Conservation (phyloP, 1,140 invertebrate species). For the Ceratitis capitata region DNA sequence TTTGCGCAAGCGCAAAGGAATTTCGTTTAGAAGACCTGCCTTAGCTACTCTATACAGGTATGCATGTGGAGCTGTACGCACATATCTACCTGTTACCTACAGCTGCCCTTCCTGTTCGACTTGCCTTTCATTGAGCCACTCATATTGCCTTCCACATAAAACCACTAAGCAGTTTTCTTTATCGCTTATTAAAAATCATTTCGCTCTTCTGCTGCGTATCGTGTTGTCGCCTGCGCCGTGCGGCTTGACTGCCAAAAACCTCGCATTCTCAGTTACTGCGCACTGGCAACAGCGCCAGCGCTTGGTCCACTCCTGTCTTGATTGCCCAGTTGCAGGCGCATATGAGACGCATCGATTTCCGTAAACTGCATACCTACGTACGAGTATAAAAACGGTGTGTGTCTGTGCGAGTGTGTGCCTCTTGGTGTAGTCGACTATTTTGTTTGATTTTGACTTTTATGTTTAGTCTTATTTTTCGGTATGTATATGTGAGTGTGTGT, state of each 20-base stretch:
- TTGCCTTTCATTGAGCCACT: not conserved
- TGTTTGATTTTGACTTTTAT: not conserved
- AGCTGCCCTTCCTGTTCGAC: not conserved
- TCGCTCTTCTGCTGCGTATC: constrained; percentile 65
- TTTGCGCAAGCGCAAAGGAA: not conserved
- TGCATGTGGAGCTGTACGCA: too few relatives aligned
- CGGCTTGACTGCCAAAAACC: not conserved
- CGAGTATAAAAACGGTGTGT: not conserved
- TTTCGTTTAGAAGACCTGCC: not conserved
- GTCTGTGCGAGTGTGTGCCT: not conserved
- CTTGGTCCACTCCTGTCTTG: not conserved
- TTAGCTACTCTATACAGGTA: too few relatives aligned
- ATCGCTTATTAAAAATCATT: constrained; percentile 66
- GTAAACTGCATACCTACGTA: not conserved
- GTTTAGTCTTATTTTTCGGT: not conserved
- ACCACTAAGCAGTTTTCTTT: constrained; percentile 65
- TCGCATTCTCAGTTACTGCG: not conserved
- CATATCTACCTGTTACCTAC: not conserved
- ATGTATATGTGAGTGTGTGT: too few relatives aligned
- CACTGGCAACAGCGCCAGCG: not conserved
- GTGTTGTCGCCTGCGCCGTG: constrained; percentile 43
- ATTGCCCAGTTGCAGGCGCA: not conserved
- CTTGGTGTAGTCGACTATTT: not conserved
- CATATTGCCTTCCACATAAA: constrained; percentile 42
- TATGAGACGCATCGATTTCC: not conserved